These are phyloP conservation scores for Cavia porcellus DNA, from an alignment of 2,113 vertebrate species.

Conservation along the genomic window DNA sequence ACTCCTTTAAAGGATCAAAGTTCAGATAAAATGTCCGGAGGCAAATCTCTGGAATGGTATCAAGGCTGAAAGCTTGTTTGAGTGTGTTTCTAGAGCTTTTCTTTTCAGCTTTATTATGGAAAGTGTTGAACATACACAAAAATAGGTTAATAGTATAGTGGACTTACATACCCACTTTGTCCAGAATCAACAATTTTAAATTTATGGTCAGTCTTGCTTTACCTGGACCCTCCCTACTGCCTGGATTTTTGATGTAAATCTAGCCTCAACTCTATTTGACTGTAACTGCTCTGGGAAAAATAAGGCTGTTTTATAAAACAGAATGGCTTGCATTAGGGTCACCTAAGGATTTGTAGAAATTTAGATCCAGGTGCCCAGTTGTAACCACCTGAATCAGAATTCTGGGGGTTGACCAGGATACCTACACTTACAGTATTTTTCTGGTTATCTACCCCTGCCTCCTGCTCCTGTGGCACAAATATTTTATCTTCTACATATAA, in stretches of 20 bases:
- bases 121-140: background rate
- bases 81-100: conserved; percentile 14
- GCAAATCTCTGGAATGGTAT: background rate
- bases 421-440: background rate
- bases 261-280: background rate
- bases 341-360: conserved; percentile 8
- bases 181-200: background rate
- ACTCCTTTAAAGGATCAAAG: background rate
- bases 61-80: background rate
- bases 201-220: background rate
- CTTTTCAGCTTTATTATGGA: conserved; percentile 9
- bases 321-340: background rate
- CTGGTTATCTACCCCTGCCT: background rate
- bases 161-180: background rate
- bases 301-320: conserved; percentile 38
- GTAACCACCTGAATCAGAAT: background rate
- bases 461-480: background rate
- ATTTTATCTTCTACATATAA: background rate
- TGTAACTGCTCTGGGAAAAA: background rate
- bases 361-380: background rate
- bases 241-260: background rate
- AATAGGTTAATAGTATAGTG: background rate
- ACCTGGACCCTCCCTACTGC: background rate
- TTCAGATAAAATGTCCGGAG: background rate
- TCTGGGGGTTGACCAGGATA: background rate